A percentile compares a stretch with the other conserved stretches of the same genome.
phyloP scores from a whole-genome alignment of 2,797 vertebrate genomes.

The Poeciliopsis presidionis region DNA sequence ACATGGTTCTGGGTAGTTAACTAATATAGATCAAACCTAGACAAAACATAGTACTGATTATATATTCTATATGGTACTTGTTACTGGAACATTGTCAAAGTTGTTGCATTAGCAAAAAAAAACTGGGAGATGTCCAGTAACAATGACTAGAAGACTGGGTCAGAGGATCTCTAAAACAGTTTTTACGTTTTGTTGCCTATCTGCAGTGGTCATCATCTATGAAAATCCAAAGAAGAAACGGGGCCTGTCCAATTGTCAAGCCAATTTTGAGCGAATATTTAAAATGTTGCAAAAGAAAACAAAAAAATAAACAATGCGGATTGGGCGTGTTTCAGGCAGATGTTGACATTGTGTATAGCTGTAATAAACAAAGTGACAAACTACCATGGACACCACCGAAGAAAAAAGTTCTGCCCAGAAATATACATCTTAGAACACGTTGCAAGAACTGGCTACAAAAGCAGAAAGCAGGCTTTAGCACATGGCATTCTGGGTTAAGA shows the following conservation, averaged over 20 bases:
- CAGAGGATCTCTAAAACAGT: not conserved
- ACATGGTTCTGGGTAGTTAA: not conserved
- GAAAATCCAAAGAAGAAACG: not conserved
- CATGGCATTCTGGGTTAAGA: too few species aligned
- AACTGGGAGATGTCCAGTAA: not conserved
- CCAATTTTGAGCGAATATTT: not conserved
- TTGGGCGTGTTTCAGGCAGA: not conserved
- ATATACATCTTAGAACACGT: not conserved
- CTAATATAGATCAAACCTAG: not conserved
- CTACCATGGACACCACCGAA: not conserved
- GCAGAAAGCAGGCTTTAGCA: too few species aligned
- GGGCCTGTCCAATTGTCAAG: not conserved
- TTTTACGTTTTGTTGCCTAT: not conserved
- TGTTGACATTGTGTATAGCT: not conserved
- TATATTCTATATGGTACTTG: not conserved
- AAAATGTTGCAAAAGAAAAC: not conserved
- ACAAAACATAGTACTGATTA: not conserved
- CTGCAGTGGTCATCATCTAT: not conserved
- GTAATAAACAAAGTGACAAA: too few species aligned
- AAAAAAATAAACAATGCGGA: not conserved
- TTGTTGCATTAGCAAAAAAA: not conserved
- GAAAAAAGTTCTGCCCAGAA: not conserved
- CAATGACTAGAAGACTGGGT: not conserved
- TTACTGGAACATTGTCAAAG: not conserved
- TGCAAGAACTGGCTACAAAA: not conserved